phyloP scores from a whole-genome alignment of 2,113 vertebrate species.

The Istiophorus platypterus region DNA sequence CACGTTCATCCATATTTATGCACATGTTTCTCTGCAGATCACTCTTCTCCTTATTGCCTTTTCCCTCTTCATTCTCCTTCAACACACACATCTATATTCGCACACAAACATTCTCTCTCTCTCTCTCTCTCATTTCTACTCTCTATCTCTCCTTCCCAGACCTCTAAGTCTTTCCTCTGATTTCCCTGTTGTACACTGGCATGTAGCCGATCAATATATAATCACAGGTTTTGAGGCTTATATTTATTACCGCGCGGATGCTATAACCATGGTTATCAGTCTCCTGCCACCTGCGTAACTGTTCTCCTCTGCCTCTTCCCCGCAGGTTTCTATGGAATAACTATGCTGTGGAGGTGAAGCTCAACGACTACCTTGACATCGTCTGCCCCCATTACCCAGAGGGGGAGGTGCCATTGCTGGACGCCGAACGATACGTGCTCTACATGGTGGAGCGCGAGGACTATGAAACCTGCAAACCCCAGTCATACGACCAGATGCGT shows the following conservation, averaged over 20 bases:
- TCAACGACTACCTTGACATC: constrained; percentile 96
- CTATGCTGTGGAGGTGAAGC: constrained; percentile 88
- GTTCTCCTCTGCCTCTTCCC: neutral
- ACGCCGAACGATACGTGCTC: constrained; percentile 91
- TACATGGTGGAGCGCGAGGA: constrained; percentile 93
- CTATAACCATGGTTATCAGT: constrained; percentile 54
- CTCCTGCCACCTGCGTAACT: constrained; percentile 54
- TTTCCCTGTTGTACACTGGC: constrained; percentile 71
- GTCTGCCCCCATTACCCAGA: constrained; percentile 94
- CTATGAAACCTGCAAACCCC: constrained; percentile 87
- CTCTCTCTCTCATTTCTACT: neutral
- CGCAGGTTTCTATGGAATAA: constrained; percentile 86
- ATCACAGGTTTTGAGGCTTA: constrained; percentile 72
- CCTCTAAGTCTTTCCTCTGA: constrained; percentile 60
- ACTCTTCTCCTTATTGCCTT: constrained; percentile 44
- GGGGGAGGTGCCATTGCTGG: constrained; percentile 76
- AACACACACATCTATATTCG: constrained; percentile 44
- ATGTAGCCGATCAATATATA: constrained; percentile 74
- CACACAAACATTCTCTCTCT: no score
- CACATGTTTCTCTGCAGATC: constrained; percentile 53
- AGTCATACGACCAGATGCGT: constrained; percentile 91
- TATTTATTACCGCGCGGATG: constrained; percentile 56
- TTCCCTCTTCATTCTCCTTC: constrained; percentile 46
- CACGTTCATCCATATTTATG: constrained; percentile 75
- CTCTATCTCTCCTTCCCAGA: constrained; percentile 23